phyloP scores from a whole-genome alignment of 2,797 vertebrate species.

The Nasua narica region DNA sequence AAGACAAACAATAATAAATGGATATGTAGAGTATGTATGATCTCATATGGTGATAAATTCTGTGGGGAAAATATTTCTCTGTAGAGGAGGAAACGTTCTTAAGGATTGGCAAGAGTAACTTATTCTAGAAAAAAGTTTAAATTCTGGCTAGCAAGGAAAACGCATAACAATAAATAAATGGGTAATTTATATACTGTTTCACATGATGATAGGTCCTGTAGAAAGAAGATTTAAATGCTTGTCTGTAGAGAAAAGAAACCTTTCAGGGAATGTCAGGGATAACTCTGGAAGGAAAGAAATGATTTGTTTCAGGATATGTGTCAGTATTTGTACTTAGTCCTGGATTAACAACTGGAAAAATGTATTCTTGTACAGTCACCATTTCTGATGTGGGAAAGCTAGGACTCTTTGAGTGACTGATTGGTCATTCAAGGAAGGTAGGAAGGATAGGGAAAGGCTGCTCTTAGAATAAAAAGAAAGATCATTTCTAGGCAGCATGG shows the following conservation, averaged over 20 bases:
- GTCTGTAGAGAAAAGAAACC: neutral
- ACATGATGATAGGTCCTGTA: neutral
- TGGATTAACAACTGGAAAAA: neutral
- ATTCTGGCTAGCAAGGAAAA: neutral
- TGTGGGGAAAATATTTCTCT: neutral
- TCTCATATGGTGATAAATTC: neutral
- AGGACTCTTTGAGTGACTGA: neutral
- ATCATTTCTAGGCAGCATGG: neutral
- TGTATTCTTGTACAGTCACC: neutral
- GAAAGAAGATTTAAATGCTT: neutral
- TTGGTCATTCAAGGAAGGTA: neutral
- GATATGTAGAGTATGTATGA: neutral
- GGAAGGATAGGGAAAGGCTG: neutral
- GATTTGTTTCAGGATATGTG: neutral
- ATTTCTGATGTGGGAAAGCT: neutral
- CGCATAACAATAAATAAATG: neutral
- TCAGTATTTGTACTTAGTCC: neutral
- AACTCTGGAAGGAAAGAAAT: neutral
- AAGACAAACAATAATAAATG: neutral
- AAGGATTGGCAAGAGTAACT: neutral
- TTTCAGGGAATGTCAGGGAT: accelerated
- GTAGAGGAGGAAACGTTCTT: neutral
- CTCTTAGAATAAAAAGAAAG: neutral
- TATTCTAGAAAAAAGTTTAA: neutral
- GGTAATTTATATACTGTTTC: neutral